These are phyloP conservation scores for Sylvilagus floridanus DNA, from an alignment of 2,797 vertebrate genomes.

Conservation along the genomic window DNA sequence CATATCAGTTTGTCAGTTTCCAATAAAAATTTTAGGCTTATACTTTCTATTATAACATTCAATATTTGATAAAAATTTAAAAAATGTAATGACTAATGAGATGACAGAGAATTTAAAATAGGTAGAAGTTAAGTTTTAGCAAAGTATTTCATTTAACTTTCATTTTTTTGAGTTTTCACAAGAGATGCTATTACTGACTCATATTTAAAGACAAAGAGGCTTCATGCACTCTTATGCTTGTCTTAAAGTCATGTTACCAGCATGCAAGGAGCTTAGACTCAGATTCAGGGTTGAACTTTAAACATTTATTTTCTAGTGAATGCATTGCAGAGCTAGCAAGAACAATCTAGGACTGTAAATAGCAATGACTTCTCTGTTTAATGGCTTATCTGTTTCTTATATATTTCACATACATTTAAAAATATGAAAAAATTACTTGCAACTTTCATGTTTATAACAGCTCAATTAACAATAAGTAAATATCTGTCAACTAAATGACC, in stretches of 20 bases:
- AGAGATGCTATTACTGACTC: background rate
- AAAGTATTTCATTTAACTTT: background rate
- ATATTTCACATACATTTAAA: background rate
- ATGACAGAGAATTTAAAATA: background rate
- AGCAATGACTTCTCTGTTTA: background rate
- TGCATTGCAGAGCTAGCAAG: background rate
- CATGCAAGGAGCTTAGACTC: background rate
- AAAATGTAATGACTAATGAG: background rate
- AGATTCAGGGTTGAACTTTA: background rate
- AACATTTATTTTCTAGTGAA: background rate
- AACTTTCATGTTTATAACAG: too few species aligned
- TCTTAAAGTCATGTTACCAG: background rate
- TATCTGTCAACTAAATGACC: too few species aligned
- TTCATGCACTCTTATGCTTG: background rate
- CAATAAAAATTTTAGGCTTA: background rate
- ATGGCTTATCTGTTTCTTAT: background rate
- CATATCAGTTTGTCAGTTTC: background rate
- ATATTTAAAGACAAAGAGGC: background rate
- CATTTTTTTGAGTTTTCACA: background rate
- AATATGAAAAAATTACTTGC: too few species aligned
- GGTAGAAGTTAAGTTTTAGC: background rate
- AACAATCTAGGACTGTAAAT: background rate
- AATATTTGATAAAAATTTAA: background rate
- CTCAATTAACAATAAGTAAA: too few species aligned
- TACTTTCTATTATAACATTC: background rate